phyloP scores from a whole-genome alignment of 2,888 invertebrate genomes.

The Plebejus argus region DNA sequence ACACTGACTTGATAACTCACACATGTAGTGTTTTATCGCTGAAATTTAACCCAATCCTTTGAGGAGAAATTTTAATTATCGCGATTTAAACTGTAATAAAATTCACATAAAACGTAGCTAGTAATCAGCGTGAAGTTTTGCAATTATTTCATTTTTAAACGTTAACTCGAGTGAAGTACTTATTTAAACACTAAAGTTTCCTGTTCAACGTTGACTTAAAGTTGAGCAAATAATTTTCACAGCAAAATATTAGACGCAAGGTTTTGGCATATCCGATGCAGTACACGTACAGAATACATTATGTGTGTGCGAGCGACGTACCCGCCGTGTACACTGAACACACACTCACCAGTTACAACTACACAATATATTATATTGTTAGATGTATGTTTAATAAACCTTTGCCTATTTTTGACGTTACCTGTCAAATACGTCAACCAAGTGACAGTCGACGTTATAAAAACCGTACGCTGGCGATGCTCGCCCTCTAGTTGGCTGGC shows the following conservation, averaged over 20 bases:
- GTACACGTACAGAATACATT: constrained; percentile 21
- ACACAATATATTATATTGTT: neutral
- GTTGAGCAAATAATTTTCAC: constrained; percentile 29
- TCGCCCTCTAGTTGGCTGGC: no score
- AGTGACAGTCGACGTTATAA: no score
- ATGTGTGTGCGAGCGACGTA: constrained; percentile 14
- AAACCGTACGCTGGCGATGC: no score
- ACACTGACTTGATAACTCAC: constrained; percentile 36
- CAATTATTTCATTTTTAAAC: constrained; percentile 41
- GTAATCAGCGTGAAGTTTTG: constrained; percentile 38
- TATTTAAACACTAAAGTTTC: constrained; percentile 43
- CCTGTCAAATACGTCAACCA: no score
- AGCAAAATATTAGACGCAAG: constrained; percentile 27
- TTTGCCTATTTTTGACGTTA: no score
- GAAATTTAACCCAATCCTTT: constrained; percentile 34
- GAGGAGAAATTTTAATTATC: constrained; percentile 1
- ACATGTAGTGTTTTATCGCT: constrained; percentile 47
- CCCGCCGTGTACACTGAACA: constrained; percentile 3
- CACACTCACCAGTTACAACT: neutral
- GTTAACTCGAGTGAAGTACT: constrained; percentile 39
- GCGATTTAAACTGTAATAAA: constrained; percentile 37
- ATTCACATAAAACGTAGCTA: constrained; percentile 38
- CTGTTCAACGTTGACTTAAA: constrained; percentile 32
- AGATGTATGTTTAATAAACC: no score
- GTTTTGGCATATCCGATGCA: constrained; percentile 28